phyloP scores from a whole-genome alignment of 2,888 invertebrate genomes.

The Diogma glabrata region DNA sequence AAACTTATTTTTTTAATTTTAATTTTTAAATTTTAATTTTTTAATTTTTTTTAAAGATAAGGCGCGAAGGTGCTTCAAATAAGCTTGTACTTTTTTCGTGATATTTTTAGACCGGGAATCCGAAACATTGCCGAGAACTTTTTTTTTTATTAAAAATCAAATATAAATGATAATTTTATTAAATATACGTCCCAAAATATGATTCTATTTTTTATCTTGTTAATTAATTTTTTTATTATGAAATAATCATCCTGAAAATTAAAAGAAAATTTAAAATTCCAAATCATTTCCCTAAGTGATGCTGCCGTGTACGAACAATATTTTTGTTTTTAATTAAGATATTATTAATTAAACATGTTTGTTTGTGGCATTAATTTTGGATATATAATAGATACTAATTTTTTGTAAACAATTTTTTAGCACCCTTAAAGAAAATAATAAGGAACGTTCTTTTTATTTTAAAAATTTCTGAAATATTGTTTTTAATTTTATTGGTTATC shows the following conservation, averaged over 20 bases:
- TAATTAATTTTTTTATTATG: conserved; percentile 11
- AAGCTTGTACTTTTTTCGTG: conserved; percentile 60
- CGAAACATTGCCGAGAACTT: conserved; percentile 39
- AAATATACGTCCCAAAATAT: conserved; percentile 21
- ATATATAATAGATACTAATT: conserved; percentile 1
- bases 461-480: background rate
- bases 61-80: conserved; percentile 63
- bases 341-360: conserved; percentile 6
- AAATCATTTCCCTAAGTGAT: conserved; percentile 14
- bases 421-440: conserved; percentile 21
- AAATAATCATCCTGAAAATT: conserved; percentile 18
- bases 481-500: conserved; percentile 14
- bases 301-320: background rate
- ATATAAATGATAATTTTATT: conserved; percentile 12
- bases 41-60: conserved; percentile 47
- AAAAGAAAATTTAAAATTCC: conserved; percentile 17
- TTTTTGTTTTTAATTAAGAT: background rate
- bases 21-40: conserved; percentile 21
- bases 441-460: conserved; percentile 17
- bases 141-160: conserved; percentile 17
- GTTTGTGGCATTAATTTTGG: background rate
- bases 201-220: conserved; percentile 30
- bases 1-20: conserved; percentile 21
- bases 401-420: conserved; percentile 12
- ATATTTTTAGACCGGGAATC: conserved; percentile 47